phyloP scores from a whole-genome alignment of 2,888 invertebrate genomes.

The Drosophila recens region DNA sequence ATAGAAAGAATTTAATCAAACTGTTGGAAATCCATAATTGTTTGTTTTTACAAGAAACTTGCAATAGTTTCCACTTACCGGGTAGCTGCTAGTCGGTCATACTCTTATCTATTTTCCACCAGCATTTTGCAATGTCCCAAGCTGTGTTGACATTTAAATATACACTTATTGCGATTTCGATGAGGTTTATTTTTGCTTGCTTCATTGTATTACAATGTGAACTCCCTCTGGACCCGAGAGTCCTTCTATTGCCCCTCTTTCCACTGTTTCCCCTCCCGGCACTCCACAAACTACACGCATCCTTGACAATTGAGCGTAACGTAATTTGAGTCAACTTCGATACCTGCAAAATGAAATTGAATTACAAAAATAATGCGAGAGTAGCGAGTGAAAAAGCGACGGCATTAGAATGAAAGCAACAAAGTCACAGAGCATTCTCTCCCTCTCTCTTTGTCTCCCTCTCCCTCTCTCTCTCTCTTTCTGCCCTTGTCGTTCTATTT shows the following conservation, averaged over 20 bases:
- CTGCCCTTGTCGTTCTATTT: conserved; percentile 23
- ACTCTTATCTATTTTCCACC: background rate
- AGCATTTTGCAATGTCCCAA: background rate
- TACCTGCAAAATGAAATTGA: conserved; percentile 60
- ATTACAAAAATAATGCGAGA: conserved; percentile 54
- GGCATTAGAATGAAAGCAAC: conserved; percentile 32
- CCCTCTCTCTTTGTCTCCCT: background rate
- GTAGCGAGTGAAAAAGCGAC: conserved; percentile 1
- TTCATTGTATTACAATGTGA: conserved; percentile 1
- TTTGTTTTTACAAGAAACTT: no score
- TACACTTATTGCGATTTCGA: background rate
- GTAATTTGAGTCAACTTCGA: conserved; percentile 55
- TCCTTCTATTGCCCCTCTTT: no score
- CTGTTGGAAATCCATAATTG: no score
- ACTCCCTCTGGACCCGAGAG: background rate
- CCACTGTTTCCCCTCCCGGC: background rate
- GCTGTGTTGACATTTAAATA: background rate
- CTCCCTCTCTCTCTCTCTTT: background rate
- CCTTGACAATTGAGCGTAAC: conserved; percentile 38
- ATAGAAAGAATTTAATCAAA: no score
- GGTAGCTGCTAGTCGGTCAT: background rate
- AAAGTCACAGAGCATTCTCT: conserved; percentile 17
- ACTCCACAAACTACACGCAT: conserved; percentile 6
- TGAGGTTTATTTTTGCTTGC: background rate
- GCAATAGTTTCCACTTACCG: background rate